A percentile compares a stretch with the other conserved stretches of the same genome.
These are phyloP conservation scores for Biston betularia DNA, from an alignment of 2,888 invertebrate genomes.

Conservation along the genomic window DNA sequence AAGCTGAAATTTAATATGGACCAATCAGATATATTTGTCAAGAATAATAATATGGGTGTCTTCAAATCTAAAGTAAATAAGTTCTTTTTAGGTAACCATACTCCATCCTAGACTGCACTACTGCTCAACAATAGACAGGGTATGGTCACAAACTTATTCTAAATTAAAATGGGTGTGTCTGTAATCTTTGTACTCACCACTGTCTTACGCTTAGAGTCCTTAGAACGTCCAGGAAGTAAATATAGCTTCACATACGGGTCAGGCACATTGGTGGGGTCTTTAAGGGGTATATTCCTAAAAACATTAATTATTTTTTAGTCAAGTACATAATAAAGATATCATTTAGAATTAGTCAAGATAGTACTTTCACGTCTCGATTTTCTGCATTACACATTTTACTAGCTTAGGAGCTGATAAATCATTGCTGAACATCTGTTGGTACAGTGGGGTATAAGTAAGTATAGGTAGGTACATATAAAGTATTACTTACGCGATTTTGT, in stretches of 20 bases:
- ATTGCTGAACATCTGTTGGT: not conserved
- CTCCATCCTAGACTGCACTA: no score
- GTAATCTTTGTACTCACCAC: slow-evolving; percentile 76
- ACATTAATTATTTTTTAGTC: not conserved
- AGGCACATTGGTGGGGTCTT: slow-evolving; percentile 93
- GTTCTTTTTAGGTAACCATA: no score
- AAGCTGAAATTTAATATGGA: no score
- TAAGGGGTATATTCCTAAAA: slow-evolving; percentile 80
- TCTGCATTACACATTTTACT: not conserved
- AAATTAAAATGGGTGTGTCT: no score
- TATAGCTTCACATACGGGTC: slow-evolving; percentile 97
- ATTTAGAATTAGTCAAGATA: not conserved
- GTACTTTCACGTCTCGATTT: not conserved
- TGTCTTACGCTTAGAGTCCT: slow-evolving; percentile 95
- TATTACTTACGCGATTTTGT: slow-evolving; percentile 93
- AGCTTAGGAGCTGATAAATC: not conserved
- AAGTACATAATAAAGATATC: not conserved
- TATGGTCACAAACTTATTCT: no score
- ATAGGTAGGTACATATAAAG: no score
- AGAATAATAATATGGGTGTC: no score
- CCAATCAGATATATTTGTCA: no score
- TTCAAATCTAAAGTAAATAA: no score
- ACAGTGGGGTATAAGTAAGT: no score
- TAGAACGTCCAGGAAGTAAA: slow-evolving; percentile 93
- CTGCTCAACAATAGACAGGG: no score